Evolutionary conservation across 2,797 vertebrate genomes (phyloP).

Genomic region (Myotis myotis): DNA sequence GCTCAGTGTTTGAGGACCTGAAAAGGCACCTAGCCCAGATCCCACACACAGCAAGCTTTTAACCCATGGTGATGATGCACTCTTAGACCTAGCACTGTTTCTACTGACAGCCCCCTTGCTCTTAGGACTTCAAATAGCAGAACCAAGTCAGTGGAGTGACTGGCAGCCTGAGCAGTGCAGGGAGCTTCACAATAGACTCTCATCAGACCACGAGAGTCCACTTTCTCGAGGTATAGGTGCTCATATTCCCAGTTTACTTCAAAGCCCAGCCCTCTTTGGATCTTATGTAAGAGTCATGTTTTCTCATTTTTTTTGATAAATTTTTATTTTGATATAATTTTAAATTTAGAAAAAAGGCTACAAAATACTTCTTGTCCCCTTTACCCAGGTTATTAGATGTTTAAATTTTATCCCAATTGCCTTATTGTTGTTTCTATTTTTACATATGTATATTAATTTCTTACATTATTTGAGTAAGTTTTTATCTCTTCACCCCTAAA

Average conservation of each 20-base stretch:
- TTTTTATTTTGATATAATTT: constrained; percentile 28
- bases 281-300: background rate
- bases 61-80: rapidly evolving
- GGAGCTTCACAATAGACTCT: background rate
- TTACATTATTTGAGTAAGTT: background rate
- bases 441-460: background rate
- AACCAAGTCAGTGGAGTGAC: background rate
- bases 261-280: background rate
- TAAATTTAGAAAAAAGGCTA: constrained; percentile 23
- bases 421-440: background rate
- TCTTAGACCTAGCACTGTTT: background rate
- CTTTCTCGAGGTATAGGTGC: rapidly evolving
- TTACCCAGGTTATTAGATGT: background rate
- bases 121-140: background rate
- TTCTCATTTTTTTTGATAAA: background rate
- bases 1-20: background rate
- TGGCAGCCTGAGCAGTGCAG: background rate
- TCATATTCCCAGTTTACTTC: background rate
- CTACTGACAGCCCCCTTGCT: background rate
- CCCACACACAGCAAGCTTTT: background rate
- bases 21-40: background rate
- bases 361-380: background rate
- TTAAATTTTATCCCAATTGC: background rate
- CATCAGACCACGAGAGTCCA: background rate
- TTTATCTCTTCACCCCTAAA: background rate